Conservation (phyloP, 1,140 invertebrate genomes). For the Bombus confusus region DNA sequence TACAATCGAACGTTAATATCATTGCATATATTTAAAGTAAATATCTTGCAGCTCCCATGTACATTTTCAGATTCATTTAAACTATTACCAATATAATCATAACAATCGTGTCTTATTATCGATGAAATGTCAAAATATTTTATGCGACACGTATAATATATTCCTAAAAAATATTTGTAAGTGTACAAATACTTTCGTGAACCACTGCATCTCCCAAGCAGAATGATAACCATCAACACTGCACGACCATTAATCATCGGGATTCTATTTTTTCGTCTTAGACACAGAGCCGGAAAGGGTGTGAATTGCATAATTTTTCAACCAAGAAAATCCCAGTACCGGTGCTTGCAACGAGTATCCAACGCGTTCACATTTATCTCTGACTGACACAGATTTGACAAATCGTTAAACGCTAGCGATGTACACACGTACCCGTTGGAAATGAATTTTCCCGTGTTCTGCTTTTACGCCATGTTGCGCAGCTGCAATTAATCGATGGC, state of each 20-base stretch:
- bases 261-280: slow-evolving; percentile 24
- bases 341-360: neutral
- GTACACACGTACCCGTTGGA: neutral
- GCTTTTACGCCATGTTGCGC: neutral
- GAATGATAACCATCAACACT: slow-evolving; percentile 44
- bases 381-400: slow-evolving; percentile 36
- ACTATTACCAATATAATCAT: neutral
- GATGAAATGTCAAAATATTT: neutral
- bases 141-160: neutral
- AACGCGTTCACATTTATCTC: slow-evolving; percentile 1
- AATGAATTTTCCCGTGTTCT: slow-evolving; percentile 13
- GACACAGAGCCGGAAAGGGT: slow-evolving; percentile 1
- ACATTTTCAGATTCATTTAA: no score
- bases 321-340: slow-evolving; percentile 33
- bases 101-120: neutral
- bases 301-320: slow-evolving; percentile 63
- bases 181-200: no score
- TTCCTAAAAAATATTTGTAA: no score
- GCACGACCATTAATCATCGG: slow-evolving; percentile 55
- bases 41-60: no score
- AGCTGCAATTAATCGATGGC: slow-evolving; percentile 8
- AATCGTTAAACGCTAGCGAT: slow-evolving; percentile 30
- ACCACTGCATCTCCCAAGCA: neutral
- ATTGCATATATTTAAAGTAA: no score
- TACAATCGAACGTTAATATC: no score